Evolutionary conservation across 2,888 invertebrate genomes (phyloP).

Genomic region (Temnothorax ravouxi): DNA sequence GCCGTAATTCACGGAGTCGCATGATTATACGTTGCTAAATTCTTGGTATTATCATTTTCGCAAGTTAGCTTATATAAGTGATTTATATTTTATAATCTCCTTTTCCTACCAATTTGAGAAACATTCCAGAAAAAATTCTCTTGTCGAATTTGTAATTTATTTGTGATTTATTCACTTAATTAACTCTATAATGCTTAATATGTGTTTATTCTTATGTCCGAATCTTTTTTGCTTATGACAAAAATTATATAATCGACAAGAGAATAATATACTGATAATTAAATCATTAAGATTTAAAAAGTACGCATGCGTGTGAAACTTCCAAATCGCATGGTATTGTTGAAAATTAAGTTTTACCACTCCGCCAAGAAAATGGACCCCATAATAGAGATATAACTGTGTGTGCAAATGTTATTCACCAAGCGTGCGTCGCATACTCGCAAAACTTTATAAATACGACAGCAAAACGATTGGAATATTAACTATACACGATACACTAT

Average conservation of each 20-base stretch:
- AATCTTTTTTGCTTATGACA: not conserved
- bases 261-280: not conserved
- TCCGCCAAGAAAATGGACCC: not conserved
- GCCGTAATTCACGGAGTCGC: slow-evolving; percentile 41
- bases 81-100: slow-evolving; percentile 20
- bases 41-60: slow-evolving; percentile 43
- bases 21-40: slow-evolving; percentile 43
- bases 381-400: not conserved
- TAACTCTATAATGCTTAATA: not conserved
- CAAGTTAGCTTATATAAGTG: slow-evolving; percentile 36
- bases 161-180: not conserved
- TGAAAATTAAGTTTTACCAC: not conserved
- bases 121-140: not conserved
- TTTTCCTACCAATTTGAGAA: not conserved
- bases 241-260: not conserved
- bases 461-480: not conserved
- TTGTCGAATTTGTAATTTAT: not conserved
- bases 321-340: not conserved
- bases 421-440: not conserved
- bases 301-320: not conserved
- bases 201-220: too few relatives aligned
- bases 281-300: not conserved
- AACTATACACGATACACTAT: slow-evolving; percentile 1
- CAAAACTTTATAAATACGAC: slow-evolving; percentile 2
- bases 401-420: not conserved